Evolutionary conservation across 2,888 invertebrate genomes (phyloP).

Genomic region (Caenorhabditis imperialis): DNA sequence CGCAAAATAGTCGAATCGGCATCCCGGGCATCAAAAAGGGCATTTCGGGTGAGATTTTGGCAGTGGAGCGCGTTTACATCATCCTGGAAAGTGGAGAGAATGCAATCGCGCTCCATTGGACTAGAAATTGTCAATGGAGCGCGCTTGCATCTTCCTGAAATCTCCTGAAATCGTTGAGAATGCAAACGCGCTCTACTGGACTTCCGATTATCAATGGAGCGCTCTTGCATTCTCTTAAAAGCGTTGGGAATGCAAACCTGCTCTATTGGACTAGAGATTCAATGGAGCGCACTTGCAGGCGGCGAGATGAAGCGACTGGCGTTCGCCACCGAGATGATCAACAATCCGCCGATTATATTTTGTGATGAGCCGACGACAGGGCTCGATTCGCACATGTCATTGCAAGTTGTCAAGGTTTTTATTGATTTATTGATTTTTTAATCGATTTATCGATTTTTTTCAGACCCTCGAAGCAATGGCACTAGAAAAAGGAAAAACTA

Average conservation of each 20-base stretch:
- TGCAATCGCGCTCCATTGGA: too few relatives aligned
- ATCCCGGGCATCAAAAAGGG: constrained; percentile 83
- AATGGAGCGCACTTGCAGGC: constrained; percentile 84
- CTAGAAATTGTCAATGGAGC: too few relatives aligned
- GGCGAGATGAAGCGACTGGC: constrained; percentile 95
- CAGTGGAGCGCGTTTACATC: too few relatives aligned
- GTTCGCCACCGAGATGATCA: constrained; percentile 93
- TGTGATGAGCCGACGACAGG: constrained; percentile 96
- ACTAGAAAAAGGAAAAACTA: constrained; percentile 85
- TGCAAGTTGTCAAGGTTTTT: constrained; percentile 88
- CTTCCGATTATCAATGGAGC: too few relatives aligned
- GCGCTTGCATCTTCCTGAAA: constrained; percentile 88
- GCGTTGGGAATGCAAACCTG: too few relatives aligned
- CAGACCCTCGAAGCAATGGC: constrained; percentile 62
- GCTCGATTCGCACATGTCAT: constrained; percentile 95
- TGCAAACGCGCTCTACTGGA: too few relatives aligned
- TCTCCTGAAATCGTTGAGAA: constrained; percentile 83
- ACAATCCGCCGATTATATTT: constrained; percentile 93
- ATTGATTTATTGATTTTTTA: too few relatives aligned
- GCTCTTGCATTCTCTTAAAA: constrained; percentile 84
- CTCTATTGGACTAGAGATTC: too few relatives aligned
- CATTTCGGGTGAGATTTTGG: constrained; percentile 53
- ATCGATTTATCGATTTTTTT: too few relatives aligned
- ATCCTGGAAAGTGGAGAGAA: constrained; percentile 86
- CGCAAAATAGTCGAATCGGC: constrained; percentile 91